phyloP scores from a whole-genome alignment of 2,888 invertebrate genomes.

The Lacanobia wlatinum region DNA sequence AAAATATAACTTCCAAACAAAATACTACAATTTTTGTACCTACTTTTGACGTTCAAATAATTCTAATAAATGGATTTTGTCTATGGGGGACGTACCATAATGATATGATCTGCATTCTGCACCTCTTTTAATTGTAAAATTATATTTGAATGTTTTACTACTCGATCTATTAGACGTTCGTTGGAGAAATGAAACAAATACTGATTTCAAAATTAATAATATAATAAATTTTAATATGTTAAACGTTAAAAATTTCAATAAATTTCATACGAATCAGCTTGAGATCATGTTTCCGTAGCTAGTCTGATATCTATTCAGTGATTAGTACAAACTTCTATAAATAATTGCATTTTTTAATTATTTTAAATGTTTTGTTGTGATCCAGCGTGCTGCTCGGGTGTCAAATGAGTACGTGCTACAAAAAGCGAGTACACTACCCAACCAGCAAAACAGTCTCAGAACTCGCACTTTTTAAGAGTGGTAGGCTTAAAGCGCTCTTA shows the following conservation, averaged over 20 bases:
- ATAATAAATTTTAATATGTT: constrained; percentile 74
- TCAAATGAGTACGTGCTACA: constrained; percentile 34
- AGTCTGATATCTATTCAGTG: constrained; percentile 40
- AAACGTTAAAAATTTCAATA: constrained; percentile 78
- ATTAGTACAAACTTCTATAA: constrained; percentile 39
- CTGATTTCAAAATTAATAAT: constrained; percentile 76
- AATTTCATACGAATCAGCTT: constrained; percentile 71
- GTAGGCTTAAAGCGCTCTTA: too few relatives aligned
- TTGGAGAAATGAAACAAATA: constrained; percentile 64
- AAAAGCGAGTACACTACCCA: constrained; percentile 8
- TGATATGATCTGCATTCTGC: too few relatives aligned
- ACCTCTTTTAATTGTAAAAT: too few relatives aligned
- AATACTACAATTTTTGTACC: too few relatives aligned
- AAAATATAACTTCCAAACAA: too few relatives aligned
- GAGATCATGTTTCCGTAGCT: constrained; percentile 74
- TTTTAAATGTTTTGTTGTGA: constrained; percentile 38
- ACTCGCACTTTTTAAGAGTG: too few relatives aligned
- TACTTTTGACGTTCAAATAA: too few relatives aligned
- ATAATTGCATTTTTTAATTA: constrained; percentile 38
- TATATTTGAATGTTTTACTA: too few relatives aligned
- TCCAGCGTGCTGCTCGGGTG: constrained; percentile 25
- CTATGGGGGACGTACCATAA: too few relatives aligned
- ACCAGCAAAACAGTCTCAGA: too few relatives aligned
- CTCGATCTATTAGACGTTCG: background rate
- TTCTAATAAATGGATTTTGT: too few relatives aligned